Percentiles rank a stretch among this genome's conserved stretches.
phyloP scores from a whole-genome alignment of 2,113 vertebrate species.

The Crotophaga sulcirostris region DNA sequence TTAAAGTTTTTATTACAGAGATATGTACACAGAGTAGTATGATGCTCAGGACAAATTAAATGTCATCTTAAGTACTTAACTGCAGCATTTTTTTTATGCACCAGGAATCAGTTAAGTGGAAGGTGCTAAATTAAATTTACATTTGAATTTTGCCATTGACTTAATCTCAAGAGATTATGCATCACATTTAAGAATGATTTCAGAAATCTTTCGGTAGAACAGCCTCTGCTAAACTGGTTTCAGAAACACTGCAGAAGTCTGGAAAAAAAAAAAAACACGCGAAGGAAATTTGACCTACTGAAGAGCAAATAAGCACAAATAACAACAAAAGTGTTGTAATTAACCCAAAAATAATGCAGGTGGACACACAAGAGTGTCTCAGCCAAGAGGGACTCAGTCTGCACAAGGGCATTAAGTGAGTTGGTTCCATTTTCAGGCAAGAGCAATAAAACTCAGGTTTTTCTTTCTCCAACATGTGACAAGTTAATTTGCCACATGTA shows the following conservation, averaged over 20 bases:
- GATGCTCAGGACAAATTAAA: slow-evolving; percentile 51
- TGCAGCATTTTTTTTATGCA: neutral
- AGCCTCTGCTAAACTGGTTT: slow-evolving; percentile 6
- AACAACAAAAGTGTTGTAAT: slow-evolving; percentile 22
- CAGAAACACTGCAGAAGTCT: neutral
- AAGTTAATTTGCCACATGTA: slow-evolving; percentile 33
- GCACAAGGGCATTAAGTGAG: neutral
- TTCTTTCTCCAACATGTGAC: neutral
- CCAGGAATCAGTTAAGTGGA: slow-evolving; percentile 56
- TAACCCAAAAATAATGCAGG: slow-evolving; percentile 35
- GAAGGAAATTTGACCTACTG: neutral
- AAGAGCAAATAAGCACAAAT: slow-evolving; percentile 21
- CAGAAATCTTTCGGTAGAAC: slow-evolving; percentile 42
- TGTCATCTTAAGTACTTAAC: slow-evolving; percentile 62
- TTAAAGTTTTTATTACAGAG: slow-evolving; percentile 46
- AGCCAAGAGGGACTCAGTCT: neutral
- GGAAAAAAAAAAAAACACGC: slow-evolving; percentile 6
- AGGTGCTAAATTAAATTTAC: slow-evolving; percentile 60
- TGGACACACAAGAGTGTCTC: slow-evolving; percentile 13
- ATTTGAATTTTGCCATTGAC: slow-evolving; percentile 47
- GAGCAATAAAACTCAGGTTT: neutral
- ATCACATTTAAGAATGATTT: slow-evolving; percentile 1
- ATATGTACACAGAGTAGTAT: slow-evolving; percentile 25
- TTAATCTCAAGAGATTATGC: slow-evolving; percentile 62
- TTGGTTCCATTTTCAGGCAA: slow-evolving; percentile 2